These are phyloP conservation scores for Chrysogorgia sp. DNA, from an alignment of 92 coral and sea anemone species.

Conservation along the genomic window DNA sequence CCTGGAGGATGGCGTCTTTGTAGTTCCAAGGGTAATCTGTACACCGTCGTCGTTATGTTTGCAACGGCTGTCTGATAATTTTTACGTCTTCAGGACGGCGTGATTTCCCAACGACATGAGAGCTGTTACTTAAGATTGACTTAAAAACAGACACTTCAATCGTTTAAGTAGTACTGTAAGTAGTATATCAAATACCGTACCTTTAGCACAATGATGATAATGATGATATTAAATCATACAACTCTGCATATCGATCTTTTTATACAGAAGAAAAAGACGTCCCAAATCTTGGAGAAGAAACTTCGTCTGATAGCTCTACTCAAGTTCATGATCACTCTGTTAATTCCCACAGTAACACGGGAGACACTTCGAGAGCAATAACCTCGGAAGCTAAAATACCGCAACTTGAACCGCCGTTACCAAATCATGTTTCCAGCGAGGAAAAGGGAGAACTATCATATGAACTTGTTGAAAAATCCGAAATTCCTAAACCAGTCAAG, in stretches of 20 bases:
- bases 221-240: background rate
- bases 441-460: too few relatives aligned
- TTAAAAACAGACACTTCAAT: too few relatives aligned
- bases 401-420: constrained; percentile 23
- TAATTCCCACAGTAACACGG: background rate
- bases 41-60: too few relatives aligned
- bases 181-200: too few relatives aligned
- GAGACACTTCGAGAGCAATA: background rate
- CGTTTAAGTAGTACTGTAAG: too few relatives aligned
- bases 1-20: too few relatives aligned
- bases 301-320: background rate
- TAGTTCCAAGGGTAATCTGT: too few relatives aligned
- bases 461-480: background rate
- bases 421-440: background rate
- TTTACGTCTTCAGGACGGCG: too few relatives aligned
- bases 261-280: constrained; percentile 4
- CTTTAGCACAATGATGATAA: background rate
- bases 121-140: too few relatives aligned
- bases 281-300: constrained; percentile 30
- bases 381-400: constrained; percentile 15
- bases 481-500: constrained; percentile 2
- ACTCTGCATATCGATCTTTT: background rate
- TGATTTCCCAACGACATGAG: too few relatives aligned
- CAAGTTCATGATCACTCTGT: background rate
- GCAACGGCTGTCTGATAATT: too few relatives aligned